phyloP scores from a whole-genome alignment of 2,113 vertebrate genomes.

The Mesembrinibis cayennensis region DNA sequence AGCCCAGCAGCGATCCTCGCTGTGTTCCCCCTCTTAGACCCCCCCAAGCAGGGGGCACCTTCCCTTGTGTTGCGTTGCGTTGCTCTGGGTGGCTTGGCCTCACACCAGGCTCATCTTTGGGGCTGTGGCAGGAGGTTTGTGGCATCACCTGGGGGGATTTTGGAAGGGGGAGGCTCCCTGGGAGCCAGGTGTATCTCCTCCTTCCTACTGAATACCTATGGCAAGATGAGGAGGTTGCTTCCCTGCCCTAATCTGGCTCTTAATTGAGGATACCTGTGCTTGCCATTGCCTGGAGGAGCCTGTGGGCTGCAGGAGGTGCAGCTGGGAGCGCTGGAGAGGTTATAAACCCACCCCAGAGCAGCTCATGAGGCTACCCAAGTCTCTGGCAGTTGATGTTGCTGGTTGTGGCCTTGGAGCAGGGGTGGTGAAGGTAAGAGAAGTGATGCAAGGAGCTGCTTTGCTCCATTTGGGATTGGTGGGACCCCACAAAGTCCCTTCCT shows the following conservation, averaged over 20 bases:
- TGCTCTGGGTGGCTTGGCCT: neutral
- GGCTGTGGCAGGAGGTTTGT: neutral
- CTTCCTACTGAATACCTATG: neutral
- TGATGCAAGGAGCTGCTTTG: neutral
- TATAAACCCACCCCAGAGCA: neutral
- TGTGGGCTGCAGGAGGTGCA: neutral
- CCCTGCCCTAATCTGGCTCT: neutral
- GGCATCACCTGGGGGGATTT: neutral
- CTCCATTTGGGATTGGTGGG: neutral
- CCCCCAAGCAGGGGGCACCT: neutral
- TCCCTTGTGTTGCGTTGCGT: neutral
- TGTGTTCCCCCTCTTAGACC: rapidly evolving
- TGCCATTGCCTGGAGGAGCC: neutral
- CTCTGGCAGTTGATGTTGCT: rapidly evolving
- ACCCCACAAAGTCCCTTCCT: neutral
- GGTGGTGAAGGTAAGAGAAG: neutral
- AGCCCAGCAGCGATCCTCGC: rapidly evolving
- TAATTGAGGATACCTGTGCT: neutral
- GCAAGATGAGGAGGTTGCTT: rapidly evolving
- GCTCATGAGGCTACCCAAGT: rapidly evolving
- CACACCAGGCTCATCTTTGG: rapidly evolving
- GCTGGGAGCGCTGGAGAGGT: neutral
- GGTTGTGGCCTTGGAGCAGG: rapidly evolving
- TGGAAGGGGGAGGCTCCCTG: neutral
- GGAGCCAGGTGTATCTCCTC: neutral